Evolutionary conservation across 2,888 invertebrate species (phyloP), one percentile per base, ranked within the genome.

Genomic region (Lasioglossum vierecki): DNA sequence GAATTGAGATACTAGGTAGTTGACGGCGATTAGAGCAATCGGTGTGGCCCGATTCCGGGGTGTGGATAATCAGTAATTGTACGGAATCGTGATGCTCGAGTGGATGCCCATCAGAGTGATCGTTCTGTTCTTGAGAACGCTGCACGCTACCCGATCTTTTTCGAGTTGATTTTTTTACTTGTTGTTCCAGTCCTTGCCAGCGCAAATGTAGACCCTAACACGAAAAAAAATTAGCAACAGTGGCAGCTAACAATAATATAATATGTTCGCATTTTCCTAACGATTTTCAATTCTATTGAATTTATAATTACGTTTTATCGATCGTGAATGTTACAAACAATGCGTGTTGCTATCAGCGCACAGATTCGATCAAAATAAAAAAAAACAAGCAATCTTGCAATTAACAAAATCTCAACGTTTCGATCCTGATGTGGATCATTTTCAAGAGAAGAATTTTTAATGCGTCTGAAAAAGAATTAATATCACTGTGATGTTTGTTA

Each of bases 1-100:
- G 91, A 88, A 92, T 92, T 92, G 92, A 92, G 92, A 92, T 90
- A 89, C 90, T 91, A 91, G 90, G 91, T 86, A 89, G 91, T 90
- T 90, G 90, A 91, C 91, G 91, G 87, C 89, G 90, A 90, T 90
- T 91, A 91, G 88, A 84, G 78, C 83, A 53, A 88, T 89, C 85
- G 84, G 89, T 86, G 88, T 84, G 79, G 86, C 63, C 84, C 78
- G 86, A 84, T 83, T 87, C 87, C 84, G 82, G 82, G 82, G 90
- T 91, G 92, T 92, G 88, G 86, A 92, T 88, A 92, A 92, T 92
- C 90, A 88, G 85, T 91, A 91, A 92, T 92, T 92, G 91, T 85
- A 84, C 88, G 80, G 90, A 88, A 89, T 90, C 89, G 89, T 88
- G 85, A 88, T 83, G 86, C 86, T 57, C 82, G 78, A 83, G 77